Conservation (phyloP, 2,888 invertebrate genomes). For the Stenolophus ochropezus region DNA sequence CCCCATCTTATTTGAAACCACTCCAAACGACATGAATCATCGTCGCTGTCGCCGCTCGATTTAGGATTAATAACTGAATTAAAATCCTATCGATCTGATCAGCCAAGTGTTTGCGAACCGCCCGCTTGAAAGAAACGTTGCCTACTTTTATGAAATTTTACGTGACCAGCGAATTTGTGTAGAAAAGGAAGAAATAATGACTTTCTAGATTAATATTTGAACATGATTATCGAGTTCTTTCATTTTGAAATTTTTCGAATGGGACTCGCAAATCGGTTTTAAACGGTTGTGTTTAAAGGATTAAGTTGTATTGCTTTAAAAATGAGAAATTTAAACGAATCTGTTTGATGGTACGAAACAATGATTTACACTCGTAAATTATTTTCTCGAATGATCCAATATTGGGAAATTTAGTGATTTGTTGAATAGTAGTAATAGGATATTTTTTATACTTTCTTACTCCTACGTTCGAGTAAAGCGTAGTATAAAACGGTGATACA, state of each 20-base stretch:
- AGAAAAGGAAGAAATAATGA: slow-evolving; percentile 49
- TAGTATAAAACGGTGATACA: too few species aligned
- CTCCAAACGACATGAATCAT: slow-evolving; percentile 12
- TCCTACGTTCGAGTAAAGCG: too few species aligned
- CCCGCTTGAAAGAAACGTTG: not conserved
- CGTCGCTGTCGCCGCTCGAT: slow-evolving; percentile 27
- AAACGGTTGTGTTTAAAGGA: not conserved
- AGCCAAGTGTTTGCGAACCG: slow-evolving; percentile 46
- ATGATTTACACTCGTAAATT: too few species aligned
- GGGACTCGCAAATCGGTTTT: not conserved
- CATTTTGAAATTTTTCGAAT: not conserved
- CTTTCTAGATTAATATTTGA: slow-evolving; percentile 47
- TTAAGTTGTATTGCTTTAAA: not conserved
- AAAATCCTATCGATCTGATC: slow-evolving; percentile 31
- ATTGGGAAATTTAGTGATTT: too few species aligned
- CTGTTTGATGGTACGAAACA: too few species aligned
- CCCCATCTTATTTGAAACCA: slow-evolving; percentile 38
- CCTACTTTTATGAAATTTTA: slow-evolving; percentile 10
- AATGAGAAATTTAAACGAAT: not conserved
- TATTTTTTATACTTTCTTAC: too few species aligned
- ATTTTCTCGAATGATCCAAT: too few species aligned
- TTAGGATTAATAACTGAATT: slow-evolving; percentile 52
- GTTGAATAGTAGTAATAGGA: too few species aligned
- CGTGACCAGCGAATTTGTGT: slow-evolving; percentile 38
- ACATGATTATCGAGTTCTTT: slow-evolving; percentile 37